phyloP scores from a whole-genome alignment of 2,888 invertebrate genomes.

The Drosophila meridionalis region DNA sequence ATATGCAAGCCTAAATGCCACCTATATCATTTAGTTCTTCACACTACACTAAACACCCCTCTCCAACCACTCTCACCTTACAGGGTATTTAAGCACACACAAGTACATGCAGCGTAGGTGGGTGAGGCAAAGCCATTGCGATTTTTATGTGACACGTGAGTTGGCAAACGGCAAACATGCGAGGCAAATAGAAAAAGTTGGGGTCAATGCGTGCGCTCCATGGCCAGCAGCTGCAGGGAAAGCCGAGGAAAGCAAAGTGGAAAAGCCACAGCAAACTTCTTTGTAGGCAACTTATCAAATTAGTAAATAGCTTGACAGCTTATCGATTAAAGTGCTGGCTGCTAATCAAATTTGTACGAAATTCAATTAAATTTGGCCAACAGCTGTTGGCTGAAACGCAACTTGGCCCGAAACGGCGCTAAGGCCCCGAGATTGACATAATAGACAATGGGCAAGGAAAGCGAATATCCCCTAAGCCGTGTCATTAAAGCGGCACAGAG shows the following conservation, averaged over 20 bases:
- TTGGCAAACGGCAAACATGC: constrained; percentile 49
- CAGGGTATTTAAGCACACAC: constrained; percentile 21
- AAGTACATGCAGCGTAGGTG: constrained; percentile 3
- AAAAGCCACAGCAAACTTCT: constrained; percentile 33
- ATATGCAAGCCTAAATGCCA: neutral
- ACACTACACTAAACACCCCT: neutral
- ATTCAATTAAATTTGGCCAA: constrained; percentile 69
- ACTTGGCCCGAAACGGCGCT: constrained; percentile 34
- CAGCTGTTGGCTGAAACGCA: constrained; percentile 40
- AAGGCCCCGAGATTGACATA: constrained; percentile 25
- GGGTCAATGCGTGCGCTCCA: constrained; percentile 9
- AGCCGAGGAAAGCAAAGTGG: constrained; percentile 7
- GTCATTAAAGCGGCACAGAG: constrained; percentile 24
- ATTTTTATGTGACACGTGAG: constrained; percentile 62
- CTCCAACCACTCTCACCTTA: no score
- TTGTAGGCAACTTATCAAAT: constrained; percentile 65
- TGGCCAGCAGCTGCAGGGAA: constrained; percentile 7
- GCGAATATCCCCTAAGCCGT: constrained; percentile 21
- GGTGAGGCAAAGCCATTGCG: constrained; percentile 40
- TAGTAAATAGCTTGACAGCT: constrained; percentile 60
- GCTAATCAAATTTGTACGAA: constrained; percentile 71
- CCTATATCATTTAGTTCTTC: neutral
- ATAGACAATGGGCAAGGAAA: constrained; percentile 14
- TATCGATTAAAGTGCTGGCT: constrained; percentile 62
- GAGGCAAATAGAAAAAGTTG: constrained; percentile 41